A percentile compares a stretch with the other conserved stretches of the same genome.
Conservation (phyloP, 2,113 vertebrate species). For the Oncorhynchus tshawytscha region DNA sequence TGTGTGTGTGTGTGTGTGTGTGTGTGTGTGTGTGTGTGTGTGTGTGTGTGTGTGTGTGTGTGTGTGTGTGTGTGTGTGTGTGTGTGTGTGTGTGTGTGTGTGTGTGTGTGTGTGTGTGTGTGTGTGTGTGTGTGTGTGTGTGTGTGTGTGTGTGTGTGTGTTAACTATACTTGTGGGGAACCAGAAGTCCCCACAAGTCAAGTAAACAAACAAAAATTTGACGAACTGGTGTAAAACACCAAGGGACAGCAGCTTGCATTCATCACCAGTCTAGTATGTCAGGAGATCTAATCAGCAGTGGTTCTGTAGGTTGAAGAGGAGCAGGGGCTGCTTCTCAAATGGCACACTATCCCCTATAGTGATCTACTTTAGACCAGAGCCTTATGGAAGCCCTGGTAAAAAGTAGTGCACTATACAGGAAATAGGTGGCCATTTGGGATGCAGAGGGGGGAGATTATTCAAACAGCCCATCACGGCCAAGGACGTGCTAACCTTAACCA, state of each 20-base stretch:
- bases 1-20: not conserved
- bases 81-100: conserved; percentile 10
- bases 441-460: conserved; percentile 59
- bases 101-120: too few relatives aligned
- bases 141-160: too few relatives aligned
- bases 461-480: conserved; percentile 58
- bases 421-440: too few relatives aligned
- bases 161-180: too few relatives aligned
- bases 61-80: not conserved
- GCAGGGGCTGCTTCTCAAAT: not conserved
- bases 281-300: conserved; percentile 63
- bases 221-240: conserved; percentile 43
- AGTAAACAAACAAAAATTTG: too few relatives aligned
- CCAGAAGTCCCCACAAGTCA: too few relatives aligned
- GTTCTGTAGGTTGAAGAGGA: conserved; percentile 27
- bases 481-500: conserved; percentile 67
- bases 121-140: too few relatives aligned
- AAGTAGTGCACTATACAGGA: not conserved
- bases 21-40: too few relatives aligned
- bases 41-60: too few relatives aligned
- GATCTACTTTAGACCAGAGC: too few relatives aligned
- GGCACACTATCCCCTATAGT: too few relatives aligned
- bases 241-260: conserved; percentile 50
- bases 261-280: conserved; percentile 55
- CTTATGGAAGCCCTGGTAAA: too few relatives aligned